These are phyloP conservation scores for Diarsia mendica DNA, from an alignment of 2,888 invertebrate species.

Conservation along the genomic window DNA sequence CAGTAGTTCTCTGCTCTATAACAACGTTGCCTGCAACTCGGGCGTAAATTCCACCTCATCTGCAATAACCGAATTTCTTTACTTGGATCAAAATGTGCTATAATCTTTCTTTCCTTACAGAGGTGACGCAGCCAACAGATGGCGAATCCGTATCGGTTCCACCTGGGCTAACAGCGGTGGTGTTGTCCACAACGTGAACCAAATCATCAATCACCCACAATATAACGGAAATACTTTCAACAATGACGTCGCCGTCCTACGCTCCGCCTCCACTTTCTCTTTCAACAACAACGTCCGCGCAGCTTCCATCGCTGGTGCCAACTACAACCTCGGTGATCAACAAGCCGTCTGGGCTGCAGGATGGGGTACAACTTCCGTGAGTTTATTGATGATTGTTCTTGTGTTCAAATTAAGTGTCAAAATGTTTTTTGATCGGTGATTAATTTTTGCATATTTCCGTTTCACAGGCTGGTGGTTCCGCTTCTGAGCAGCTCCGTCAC, in stretches of 20 bases:
- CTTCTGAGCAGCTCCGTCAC: slow-evolving; percentile 73
- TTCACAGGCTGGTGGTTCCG: slow-evolving; percentile 61
- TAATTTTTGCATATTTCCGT: background rate
- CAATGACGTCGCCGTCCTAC: slow-evolving; percentile 38
- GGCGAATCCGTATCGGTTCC: slow-evolving; percentile 76
- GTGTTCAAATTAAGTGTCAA: no score
- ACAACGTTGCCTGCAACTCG: no score
- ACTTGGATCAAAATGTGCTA: no score
- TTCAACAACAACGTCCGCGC: slow-evolving; percentile 46
- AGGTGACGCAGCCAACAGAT: slow-evolving; percentile 63
- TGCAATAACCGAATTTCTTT: no score
- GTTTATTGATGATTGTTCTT: slow-evolving; percentile 32
- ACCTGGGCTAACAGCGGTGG: slow-evolving; percentile 75
- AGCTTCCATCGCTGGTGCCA: slow-evolving; percentile 70
- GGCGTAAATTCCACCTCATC: no score
- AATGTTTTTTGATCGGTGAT: no score
- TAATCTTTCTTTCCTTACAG: slow-evolving; percentile 43
- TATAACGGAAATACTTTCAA: slow-evolving; percentile 67
- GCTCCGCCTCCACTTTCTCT: slow-evolving; percentile 29
- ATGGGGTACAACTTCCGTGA: slow-evolving; percentile 74
- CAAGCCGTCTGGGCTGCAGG: slow-evolving; percentile 74
- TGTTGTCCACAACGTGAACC: slow-evolving; percentile 57
- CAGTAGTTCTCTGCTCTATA: no score
- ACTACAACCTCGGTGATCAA: slow-evolving; percentile 71
- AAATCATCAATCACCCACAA: slow-evolving; percentile 71